These are phyloP conservation scores for Sorex fumeus DNA, from an alignment of 2,113 vertebrate genomes.

Conservation along the genomic window DNA sequence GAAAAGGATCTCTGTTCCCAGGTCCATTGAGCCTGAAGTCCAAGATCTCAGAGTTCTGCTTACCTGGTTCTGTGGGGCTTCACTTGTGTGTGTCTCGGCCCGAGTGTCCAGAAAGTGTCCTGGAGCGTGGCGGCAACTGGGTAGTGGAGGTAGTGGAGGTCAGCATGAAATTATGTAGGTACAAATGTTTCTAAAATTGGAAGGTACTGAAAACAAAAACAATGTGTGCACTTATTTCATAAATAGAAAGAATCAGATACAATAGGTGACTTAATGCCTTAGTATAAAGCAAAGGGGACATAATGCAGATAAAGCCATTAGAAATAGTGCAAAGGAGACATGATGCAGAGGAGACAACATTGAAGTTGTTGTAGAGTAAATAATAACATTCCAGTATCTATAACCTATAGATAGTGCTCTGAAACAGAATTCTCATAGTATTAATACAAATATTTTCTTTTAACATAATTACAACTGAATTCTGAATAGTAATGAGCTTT, in stretches of 20 bases:
- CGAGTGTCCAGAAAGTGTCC: too few species aligned
- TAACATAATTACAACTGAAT: slow-evolving; percentile 8
- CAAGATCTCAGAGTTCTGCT: too few species aligned
- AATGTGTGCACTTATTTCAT: background rate
- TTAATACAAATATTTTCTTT: slow-evolving; percentile 53
- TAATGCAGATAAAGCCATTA: too few species aligned
- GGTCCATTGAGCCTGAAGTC: too few species aligned
- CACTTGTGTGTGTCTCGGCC: too few species aligned
- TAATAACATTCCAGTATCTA: background rate
- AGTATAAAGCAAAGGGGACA: background rate
- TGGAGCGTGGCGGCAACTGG: too few species aligned
- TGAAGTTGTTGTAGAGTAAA: slow-evolving; percentile 41
- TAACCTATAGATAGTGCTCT: slow-evolving; percentile 13
- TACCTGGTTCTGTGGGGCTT: too few species aligned
- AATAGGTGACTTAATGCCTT: background rate
- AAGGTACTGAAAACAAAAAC: slow-evolving; percentile 36
- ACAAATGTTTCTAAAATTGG: background rate
- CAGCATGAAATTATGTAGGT: too few species aligned
- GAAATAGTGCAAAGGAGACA: background rate
- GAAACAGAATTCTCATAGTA: slow-evolving; percentile 15
- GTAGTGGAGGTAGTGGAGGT: too few species aligned
- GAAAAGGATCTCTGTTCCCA: too few species aligned
- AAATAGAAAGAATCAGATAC: background rate
- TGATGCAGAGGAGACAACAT: background rate
- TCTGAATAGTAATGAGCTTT: slow-evolving; percentile 38